phyloP scores from a whole-genome alignment of 1,140 invertebrate species.

The Leptonema lineaticorne region DNA sequence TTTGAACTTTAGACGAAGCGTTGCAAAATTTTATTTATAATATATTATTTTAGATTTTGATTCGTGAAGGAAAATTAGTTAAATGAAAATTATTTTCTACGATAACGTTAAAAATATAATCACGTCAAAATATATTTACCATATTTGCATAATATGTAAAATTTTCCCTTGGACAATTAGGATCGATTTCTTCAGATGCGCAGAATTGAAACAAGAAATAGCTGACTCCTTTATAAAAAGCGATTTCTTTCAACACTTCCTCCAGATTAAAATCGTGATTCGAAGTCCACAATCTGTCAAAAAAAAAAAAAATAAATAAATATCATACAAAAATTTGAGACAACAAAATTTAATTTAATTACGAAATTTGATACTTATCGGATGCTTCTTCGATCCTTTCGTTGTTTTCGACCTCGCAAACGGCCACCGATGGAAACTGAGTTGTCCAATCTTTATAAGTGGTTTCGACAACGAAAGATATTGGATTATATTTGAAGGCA shows the following conservation, averaged over 20 bases:
- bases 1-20: too few relatives aligned
- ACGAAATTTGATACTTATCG: slow-evolving; percentile 52
- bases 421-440: slow-evolving; percentile 64
- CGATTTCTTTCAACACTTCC: slow-evolving; percentile 66
- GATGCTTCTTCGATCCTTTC: slow-evolving; percentile 60
- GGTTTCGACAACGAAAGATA: slow-evolving; percentile 71
- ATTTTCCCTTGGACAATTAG: slow-evolving; percentile 59
- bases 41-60: too few relatives aligned
- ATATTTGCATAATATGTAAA: slow-evolving; percentile 58
- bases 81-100: too few relatives aligned
- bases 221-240: slow-evolving; percentile 65
- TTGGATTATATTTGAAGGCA: slow-evolving; percentile 61
- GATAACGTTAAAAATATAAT: too few relatives aligned
- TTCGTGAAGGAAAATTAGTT: too few relatives aligned
- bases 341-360: background rate
- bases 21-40: too few relatives aligned
- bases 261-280: slow-evolving; percentile 69
- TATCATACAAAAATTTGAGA: background rate
- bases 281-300: slow-evolving; percentile 59
- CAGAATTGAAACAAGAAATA: slow-evolving; percentile 68
- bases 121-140: slow-evolving; percentile 46
- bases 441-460: slow-evolving; percentile 70
- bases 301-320: background rate
- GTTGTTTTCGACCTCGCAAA: slow-evolving; percentile 66
- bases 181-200: slow-evolving; percentile 48